Percentiles rank a stretch among this genome's conserved stretches.
phyloP scores from a whole-genome alignment of 2,888 invertebrate species.

The Aelia acuminata region DNA sequence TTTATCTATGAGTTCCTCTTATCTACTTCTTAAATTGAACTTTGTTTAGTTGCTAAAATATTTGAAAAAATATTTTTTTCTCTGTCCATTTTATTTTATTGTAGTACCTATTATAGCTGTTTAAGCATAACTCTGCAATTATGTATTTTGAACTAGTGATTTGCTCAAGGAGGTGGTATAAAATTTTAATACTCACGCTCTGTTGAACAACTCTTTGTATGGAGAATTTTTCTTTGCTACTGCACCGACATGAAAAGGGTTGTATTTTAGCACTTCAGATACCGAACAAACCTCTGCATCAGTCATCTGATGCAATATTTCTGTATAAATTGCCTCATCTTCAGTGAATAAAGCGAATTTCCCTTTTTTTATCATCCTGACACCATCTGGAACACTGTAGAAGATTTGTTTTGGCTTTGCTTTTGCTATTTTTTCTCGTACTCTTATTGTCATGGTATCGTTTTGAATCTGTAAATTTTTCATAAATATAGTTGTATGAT shows the following conservation, averaged over 20 bases:
- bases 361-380: conserved; percentile 62
- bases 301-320: conserved; percentile 62
- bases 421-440: conserved; percentile 59
- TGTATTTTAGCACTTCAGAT: conserved; percentile 64
- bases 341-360: conserved; percentile 65
- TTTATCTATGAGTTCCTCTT: too few relatives aligned
- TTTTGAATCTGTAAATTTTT: conserved; percentile 59
- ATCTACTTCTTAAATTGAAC: too few relatives aligned
- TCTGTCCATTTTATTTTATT: too few relatives aligned
- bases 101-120: too few relatives aligned
- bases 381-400: conserved; percentile 62
- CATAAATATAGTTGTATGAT: too few relatives aligned
- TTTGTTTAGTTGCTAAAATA: too few relatives aligned
- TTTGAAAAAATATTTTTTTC: too few relatives aligned
- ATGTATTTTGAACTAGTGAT: too few relatives aligned
- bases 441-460: conserved; percentile 58
- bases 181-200: conserved; percentile 63
- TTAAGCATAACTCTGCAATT: too few relatives aligned
- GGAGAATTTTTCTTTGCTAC: conserved; percentile 64
- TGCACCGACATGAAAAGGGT: conserved; percentile 63
- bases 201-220: conserved; percentile 64
- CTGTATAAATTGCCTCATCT: conserved; percentile 64
- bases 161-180: neutral
- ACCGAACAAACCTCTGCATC: conserved; percentile 65
- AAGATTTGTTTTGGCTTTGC: conserved; percentile 52